Base-by-base conservation (phyloP, 2,113 vertebrate species). In the Progne subis region DNA sequence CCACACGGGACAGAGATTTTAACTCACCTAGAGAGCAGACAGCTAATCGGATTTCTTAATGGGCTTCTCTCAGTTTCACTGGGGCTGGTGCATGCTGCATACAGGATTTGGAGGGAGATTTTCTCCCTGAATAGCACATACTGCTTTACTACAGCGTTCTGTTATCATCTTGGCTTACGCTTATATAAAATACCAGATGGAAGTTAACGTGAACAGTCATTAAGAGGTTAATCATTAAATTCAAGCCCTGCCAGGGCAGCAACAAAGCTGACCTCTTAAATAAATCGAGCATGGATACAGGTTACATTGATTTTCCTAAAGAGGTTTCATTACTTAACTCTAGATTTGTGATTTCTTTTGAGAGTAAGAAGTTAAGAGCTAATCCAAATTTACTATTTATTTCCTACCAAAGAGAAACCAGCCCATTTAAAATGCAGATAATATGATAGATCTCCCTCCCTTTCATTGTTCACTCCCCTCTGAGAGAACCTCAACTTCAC, bases 161-260 rank as follows among this genome's bases (percentile, higher is more conserved):
- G 43, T 31, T 81, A 79, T 39, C 84, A 64, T 20, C 82, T 71
- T 70, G 47, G 52, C 75, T 90, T 52, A 60, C 2, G 12, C 75
- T 95, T 85, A 92, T 26, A 82, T 65, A 85, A 90, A 86, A 32
- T 21, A 91, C 46, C 46, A 59, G 56, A 60, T n/a, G 64, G 75
- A 82, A 96, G 79, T 75, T 56, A 71, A 71, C 60, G 71, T 2
- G 26, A 88, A 59, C 64, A 81, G 85, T 65, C 92, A 92, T 87
- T 49, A 88, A 88, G 39, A 95, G 79, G 92, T 94, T 95, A 95
- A 96, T 92, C 43, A 90, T 93, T 92, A 93, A 86, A 88, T 60
- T 77, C 50, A 78, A 78, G 53, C 53, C 68, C 43, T 69, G 82
- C 41, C 59, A 75, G 25, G 24, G 82, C 68, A 94, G 92, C 64